Base-by-base conservation (phyloP, 2,113 vertebrate genomes). In the Mustela nigripes region DNA sequence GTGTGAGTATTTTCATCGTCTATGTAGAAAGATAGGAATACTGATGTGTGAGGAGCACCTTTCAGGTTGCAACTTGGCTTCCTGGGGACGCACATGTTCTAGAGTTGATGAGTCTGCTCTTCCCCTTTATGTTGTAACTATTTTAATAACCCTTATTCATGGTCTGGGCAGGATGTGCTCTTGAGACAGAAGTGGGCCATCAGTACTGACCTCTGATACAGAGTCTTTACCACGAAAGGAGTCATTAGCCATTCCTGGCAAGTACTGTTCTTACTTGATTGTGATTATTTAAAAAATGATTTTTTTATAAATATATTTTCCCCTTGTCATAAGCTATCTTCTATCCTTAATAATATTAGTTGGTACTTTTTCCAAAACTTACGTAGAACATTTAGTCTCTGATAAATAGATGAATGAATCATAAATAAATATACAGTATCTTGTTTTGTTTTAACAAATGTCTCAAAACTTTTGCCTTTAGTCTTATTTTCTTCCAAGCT, bases 401-500 rank as follows among this genome's bases (percentile, higher is more conserved):
- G 81, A 67, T 81, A 14, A 93, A 79, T 62, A n/a, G 60, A 85
- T 95, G 11, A 16, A 65, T 80, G n/a, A 82, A 39, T 88, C 16
- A 24, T 74, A 63, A 22, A 89, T 80, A 87, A 94, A 94, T 21
- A 0, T 10, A 42, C 0, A 88, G 21, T 71, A 50, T 45, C 60
- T 24, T 24, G 67, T 26, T 88, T 93, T 39, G 48, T 96, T 39
- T 88, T 67, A 53, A 87, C 45, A 97, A 24, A 11, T 67, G 8
- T 69, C 80, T 67, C 11, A 76, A 93, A 94, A 80, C 26, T 39
- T 82, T 45, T 89, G 16, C 24, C 60, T 50, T 58, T 87, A 85
- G 18, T 15, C 0, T 87, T 95, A 42, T 85, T 98, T 97, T 97
- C 53, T 85, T 89, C 80, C 39, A 69, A 19, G 48, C 4, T 80